Percentiles rank a stretch among this genome's conserved stretches.
Evolutionary conservation across 2,888 invertebrate genomes (phyloP).

Genomic region (Caenorhabditis sp.): DNA sequence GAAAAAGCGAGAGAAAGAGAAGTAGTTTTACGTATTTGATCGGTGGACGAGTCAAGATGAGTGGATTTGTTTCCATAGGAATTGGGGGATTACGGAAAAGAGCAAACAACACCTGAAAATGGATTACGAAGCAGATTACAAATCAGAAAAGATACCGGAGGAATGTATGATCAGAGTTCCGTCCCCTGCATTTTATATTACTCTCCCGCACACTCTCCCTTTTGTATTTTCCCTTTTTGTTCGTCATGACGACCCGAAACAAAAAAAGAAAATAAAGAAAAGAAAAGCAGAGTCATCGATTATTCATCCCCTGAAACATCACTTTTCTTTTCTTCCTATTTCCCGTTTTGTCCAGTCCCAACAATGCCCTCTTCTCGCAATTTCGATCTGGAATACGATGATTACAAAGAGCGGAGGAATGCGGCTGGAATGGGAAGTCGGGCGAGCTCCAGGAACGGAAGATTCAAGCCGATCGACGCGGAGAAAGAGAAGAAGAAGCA

Average conservation of each 20-base stretch:
- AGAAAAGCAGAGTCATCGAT: not conserved
- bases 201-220: not conserved
- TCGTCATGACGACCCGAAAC: not conserved
- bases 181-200: not conserved
- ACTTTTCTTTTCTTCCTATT: not conserved
- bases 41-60: conserved; percentile 6
- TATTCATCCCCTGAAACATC: conserved; percentile 21
- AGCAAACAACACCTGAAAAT: not conserved
- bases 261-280: conserved; percentile 12
- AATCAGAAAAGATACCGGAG: no score
- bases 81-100: not conserved
- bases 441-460: conserved; percentile 19
- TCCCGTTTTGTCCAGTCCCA: not conserved
- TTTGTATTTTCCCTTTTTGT: not conserved
- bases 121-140: no score
- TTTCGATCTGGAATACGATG: conserved; percentile 61
- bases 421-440: conserved; percentile 48
- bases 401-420: conserved; percentile 55
- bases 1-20: not conserved
- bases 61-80: conserved; percentile 27
- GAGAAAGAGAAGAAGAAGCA: conserved; percentile 40
- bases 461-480: conserved; percentile 42
- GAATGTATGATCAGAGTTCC: no score
- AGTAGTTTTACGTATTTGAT: not conserved
- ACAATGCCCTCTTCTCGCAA: conserved; percentile 41